These are phyloP conservation scores for Nowickia ferox DNA, from an alignment of 2,888 invertebrate genomes.

Conservation along the genomic window DNA sequence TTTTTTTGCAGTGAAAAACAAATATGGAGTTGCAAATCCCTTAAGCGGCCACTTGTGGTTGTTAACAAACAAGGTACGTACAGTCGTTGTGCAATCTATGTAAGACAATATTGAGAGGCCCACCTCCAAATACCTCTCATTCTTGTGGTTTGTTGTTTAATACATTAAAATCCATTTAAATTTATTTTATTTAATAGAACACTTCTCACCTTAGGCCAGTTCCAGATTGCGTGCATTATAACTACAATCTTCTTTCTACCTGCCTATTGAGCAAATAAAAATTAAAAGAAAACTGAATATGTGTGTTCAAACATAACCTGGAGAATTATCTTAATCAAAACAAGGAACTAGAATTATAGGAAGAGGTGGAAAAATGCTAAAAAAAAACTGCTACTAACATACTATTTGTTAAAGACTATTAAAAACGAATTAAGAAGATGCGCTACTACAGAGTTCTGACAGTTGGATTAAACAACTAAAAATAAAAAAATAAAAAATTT, in stretches of 20 bases:
- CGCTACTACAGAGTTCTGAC: too few species aligned
- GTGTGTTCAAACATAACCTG: slow-evolving; percentile 43
- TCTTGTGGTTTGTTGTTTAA: slow-evolving; percentile 18
- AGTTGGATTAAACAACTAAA: too few species aligned
- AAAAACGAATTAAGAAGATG: too few species aligned
- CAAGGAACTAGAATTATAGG: background rate
- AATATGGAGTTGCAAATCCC: background rate
- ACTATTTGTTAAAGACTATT: too few species aligned
- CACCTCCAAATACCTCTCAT: slow-evolving; percentile 49
- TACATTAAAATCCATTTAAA: slow-evolving; percentile 70
- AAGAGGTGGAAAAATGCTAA: background rate
- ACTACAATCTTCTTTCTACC: background rate
- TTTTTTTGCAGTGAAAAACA: slow-evolving; percentile 49
- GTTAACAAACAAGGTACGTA: slow-evolving; percentile 51
- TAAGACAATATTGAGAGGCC: slow-evolving; percentile 50
- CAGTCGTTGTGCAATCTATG: slow-evolving; percentile 48
- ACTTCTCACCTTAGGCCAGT: slow-evolving; percentile 63
- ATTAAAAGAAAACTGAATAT: background rate
- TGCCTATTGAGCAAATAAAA: slow-evolving; percentile 10
- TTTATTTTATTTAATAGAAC: slow-evolving; percentile 69
- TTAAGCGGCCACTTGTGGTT: slow-evolving; percentile 24
- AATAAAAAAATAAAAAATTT: too few species aligned
- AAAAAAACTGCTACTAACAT: background rate
- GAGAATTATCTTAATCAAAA: slow-evolving; percentile 66
- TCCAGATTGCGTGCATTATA: slow-evolving; percentile 67